phyloP scores from a whole-genome alignment of 2,888 invertebrate species.

The Schizaphis graminum region DNA sequence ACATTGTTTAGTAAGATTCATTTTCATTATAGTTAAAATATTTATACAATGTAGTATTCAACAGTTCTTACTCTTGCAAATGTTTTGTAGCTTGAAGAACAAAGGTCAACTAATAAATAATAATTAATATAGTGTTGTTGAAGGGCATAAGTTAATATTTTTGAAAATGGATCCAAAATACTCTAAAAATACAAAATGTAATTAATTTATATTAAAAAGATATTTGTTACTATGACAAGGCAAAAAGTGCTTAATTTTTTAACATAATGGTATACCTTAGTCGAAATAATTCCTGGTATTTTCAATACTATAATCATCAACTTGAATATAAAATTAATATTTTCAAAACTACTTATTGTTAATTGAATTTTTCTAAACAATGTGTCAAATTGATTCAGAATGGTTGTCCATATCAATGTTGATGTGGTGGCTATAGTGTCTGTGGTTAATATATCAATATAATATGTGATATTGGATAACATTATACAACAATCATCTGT shows the following conservation, averaged over 20 bases:
- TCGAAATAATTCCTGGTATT: slow-evolving; percentile 85
- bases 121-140: slow-evolving; percentile 89
- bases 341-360: slow-evolving; percentile 79
- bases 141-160: slow-evolving; percentile 92
- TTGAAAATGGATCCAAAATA: slow-evolving; percentile 94
- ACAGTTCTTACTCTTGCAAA: slow-evolving; percentile 79
- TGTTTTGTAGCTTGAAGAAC: slow-evolving; percentile 89
- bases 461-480: slow-evolving; percentile 91
- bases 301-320: slow-evolving; percentile 85
- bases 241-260: not conserved
- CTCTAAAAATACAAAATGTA: slow-evolving; percentile 73
- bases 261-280: slow-evolving; percentile 77
- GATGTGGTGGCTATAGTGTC: slow-evolving; percentile 88
- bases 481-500: slow-evolving; percentile 82
- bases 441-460: slow-evolving; percentile 89
- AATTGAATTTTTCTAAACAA: slow-evolving; percentile 85
- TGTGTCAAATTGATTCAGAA: slow-evolving; percentile 88
- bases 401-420: slow-evolving; percentile 82
- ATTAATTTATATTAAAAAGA: slow-evolving; percentile 61
- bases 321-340: slow-evolving; percentile 80
- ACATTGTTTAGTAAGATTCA: not conserved
- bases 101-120: slow-evolving; percentile 86
- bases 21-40: slow-evolving; percentile 33
- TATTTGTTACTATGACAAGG: not conserved
- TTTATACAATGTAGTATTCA: not conserved